Conservation (phyloP, 2,888 invertebrate genomes). For the Heliconius ethilla region DNA sequence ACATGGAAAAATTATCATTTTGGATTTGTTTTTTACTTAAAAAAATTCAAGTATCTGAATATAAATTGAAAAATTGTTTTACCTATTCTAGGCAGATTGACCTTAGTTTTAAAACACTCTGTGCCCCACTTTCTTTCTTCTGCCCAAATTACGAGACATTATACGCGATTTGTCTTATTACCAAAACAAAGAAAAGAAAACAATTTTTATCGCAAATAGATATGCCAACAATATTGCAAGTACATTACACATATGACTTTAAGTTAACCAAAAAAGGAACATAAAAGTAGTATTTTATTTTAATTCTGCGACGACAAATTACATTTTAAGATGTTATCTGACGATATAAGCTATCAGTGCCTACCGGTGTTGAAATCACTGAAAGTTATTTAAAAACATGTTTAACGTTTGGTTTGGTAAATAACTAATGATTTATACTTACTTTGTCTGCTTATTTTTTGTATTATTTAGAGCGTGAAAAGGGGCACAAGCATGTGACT, state of each 20-base stretch:
- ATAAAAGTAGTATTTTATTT: neutral
- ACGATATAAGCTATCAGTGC: slow-evolving; percentile 1
- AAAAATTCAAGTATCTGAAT: neutral
- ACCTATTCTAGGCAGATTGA: too few relatives aligned
- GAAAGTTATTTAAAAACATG: neutral
- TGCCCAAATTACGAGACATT: too few relatives aligned
- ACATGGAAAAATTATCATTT: slow-evolving; percentile 54
- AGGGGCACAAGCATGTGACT: too few relatives aligned
- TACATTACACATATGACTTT: neutral
- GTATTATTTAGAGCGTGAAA: neutral
- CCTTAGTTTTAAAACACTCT: too few relatives aligned
- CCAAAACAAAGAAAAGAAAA: neutral
- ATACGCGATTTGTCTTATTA: neutral
- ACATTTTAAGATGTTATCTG: slow-evolving; percentile 4
- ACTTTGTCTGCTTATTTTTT: neutral
- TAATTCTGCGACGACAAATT: neutral
- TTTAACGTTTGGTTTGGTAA: neutral
- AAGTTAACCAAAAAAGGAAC: neutral
- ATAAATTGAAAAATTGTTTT: neutral
- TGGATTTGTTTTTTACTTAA: slow-evolving; percentile 34
- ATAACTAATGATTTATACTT: neutral
- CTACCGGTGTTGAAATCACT: slow-evolving; percentile 5
- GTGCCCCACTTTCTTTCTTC: neutral
- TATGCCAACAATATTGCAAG: neutral
- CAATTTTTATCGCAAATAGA: too few relatives aligned